Base-by-base conservation (phyloP, 2,888 invertebrate genomes). In the Drosophila yooni region DNA sequence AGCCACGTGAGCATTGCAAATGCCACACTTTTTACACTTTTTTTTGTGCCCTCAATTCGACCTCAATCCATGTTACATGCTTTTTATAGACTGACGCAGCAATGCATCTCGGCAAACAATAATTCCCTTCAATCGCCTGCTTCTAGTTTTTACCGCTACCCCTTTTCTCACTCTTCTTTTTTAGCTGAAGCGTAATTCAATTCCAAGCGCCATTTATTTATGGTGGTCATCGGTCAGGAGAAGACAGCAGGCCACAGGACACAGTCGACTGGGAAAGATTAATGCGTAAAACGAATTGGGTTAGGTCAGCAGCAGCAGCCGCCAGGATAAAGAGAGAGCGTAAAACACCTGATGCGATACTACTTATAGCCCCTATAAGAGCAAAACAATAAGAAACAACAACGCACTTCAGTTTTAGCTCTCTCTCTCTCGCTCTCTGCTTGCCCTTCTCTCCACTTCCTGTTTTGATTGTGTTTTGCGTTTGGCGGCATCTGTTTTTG, bases 171-270 rank as follows among this genome's bases (percentile, higher is more conserved):
- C 53, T 50, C 51, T 38, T 59, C 34, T 67, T 27, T 66, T 70
- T 70, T 75, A 52, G 78, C 77, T 84, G 68, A 73, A 74, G 83
- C 81, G 88, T 74, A 89, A 89, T 87, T 87, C 88, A 83, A 89
- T 89, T 90, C 74, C 78, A 81, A 71, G 82, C 79, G 67, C 76
- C 83, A 89, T 89, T 88, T 91, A 91, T 89, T 89, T 89, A 90
- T 86, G 74, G 81, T 70, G 73, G 73, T 70, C 88, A 56, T 73
- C 74, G 74, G 74, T 71, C 68, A 67, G 70, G 27, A 61, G 69
- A 31, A 50, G 57, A 68, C 63, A 53, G 59, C 48, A 53, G 29
- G 58, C 36, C 53, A 61, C 43, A 62, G 43, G 46, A 52, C 36
- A 34, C 33, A 40, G 43, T 50, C 63, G 71, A 70, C 71, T 86